Base-by-base conservation (phyloP, 2,113 vertebrate species). In the Guaruba guarouba region DNA sequence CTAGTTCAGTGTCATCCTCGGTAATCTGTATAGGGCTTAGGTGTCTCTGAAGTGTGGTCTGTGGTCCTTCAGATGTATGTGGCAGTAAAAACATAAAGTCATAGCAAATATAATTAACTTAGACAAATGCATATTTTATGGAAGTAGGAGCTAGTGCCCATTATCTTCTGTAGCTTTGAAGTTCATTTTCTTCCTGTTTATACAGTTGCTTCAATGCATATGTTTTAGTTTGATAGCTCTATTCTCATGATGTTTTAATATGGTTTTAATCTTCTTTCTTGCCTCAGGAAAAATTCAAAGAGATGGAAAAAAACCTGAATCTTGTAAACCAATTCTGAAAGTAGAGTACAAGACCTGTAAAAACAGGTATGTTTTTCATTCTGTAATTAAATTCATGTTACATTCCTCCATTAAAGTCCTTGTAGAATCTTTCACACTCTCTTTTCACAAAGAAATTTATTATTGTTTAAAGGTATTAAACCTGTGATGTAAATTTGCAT, bases 321-420 rank as follows among this genome's bases (percentile, higher is more conserved):
- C 99, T 4, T 99, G 99, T 97, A 99, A 99, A 97, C 99, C 99
- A 22, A 99, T 99, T 90, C 98, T 99, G 86, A 99, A 99, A 98
- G 99, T 99, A 96, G 99, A 99, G 88, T 99, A 99, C 97, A 99
- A 99, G 97, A 99, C 99, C 35, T 98, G 98, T 96, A 99, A 98
- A 97, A 99, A 91, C 97, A 99, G 99, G 99, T 99, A 97, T 69
- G 95, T 77, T 52, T 90, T 74, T 80, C 41, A 44, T 74, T 83
- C 39, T 88, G 16, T 52, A 57, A 31, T 91, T 90, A 82, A 86
- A 5, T 75, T 11, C 54, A 5, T 67, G 16, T 70, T 83, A 37
- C 15, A 24, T 70, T 83, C 19, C 15, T 24, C 15, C 62, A 3
- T 77, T 54, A 28, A 89, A 68, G n/a, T 75, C 9, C 25, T 77